Conservation (phyloP, 2,113 vertebrate species). For the Oriolus oriolus region DNA sequence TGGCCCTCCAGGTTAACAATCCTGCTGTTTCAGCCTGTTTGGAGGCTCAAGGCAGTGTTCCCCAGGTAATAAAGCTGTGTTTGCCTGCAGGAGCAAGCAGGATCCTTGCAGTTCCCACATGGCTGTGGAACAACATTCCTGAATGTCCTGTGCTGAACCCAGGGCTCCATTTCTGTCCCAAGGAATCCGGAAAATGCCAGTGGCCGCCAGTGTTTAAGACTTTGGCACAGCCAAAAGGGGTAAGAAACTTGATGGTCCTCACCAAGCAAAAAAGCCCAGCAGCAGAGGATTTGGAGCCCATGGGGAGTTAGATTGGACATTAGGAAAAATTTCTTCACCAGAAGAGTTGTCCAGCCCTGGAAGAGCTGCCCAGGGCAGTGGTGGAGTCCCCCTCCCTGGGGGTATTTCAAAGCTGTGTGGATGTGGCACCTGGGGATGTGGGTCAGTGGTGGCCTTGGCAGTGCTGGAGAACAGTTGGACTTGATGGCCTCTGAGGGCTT, state of each 20-base stretch:
- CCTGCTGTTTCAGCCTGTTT: not conserved
- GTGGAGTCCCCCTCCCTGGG: not conserved
- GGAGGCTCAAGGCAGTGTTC: not conserved
- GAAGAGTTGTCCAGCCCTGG: fast-evolving
- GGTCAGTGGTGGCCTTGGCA: not conserved
- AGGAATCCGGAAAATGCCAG: not conserved
- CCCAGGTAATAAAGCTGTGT: not conserved
- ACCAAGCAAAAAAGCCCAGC: not conserved
- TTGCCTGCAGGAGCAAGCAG: not conserved
- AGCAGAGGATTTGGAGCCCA: not conserved
- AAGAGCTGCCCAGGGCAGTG: not conserved
- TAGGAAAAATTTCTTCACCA: not conserved
- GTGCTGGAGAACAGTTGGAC: not conserved
- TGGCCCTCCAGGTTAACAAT: not conserved
- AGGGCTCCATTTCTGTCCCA: fast-evolving
- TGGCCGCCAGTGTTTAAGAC: fast-evolving
- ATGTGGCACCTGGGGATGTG: not conserved
- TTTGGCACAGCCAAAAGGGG: not conserved
- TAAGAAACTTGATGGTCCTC: not conserved
- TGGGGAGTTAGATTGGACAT: not conserved
- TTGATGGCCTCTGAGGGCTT: not conserved
- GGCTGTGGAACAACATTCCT: not conserved
- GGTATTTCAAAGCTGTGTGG: not conserved
- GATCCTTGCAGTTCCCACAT: not conserved
- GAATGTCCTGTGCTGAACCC: not conserved